Conservation (phyloP, 2,888 invertebrate genomes). For the Anoncus sp. region DNA sequence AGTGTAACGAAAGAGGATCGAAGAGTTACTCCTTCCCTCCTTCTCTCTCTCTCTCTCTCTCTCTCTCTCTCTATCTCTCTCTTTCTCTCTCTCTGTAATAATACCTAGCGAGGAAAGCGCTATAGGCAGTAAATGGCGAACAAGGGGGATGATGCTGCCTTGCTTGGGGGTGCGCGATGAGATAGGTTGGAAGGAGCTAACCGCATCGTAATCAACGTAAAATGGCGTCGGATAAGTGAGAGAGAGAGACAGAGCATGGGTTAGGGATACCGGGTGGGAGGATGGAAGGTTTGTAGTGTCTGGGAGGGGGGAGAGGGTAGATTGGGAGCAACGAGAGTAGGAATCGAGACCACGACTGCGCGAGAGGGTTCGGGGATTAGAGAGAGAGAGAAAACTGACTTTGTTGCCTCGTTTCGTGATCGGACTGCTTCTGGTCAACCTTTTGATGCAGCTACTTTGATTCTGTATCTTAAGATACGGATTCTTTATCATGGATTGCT, state of each 20-base stretch:
- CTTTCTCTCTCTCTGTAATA: not conserved
- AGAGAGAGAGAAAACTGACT: constrained; percentile 28
- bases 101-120: constrained; percentile 23
- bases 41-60: not conserved
- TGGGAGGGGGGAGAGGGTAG: constrained; percentile 13
- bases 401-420: constrained; percentile 59
- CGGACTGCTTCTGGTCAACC: constrained; percentile 55
- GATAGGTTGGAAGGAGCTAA: constrained; percentile 76
- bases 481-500: too few relatives aligned
- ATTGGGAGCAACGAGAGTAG: constrained; percentile 53
- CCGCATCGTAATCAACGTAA: constrained; percentile 81
- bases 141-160: constrained; percentile 62
- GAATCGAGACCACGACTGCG: constrained; percentile 58
- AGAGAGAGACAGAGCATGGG: constrained; percentile 23
- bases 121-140: constrained; percentile 19
- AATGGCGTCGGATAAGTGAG: constrained; percentile 77
- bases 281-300: not conserved
- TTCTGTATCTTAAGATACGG: too few relatives aligned
- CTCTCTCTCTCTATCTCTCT: not conserved
- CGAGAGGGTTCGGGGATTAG: constrained; percentile 49
- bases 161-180: constrained; percentile 64
- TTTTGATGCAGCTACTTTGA: constrained; percentile 20
- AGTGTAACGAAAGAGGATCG: constrained; percentile 46
- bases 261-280: too few relatives aligned
- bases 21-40: constrained; percentile 28